phyloP scores from a whole-genome alignment of 92 coral and sea anemone genomes.

The Parazoanthus darwini region DNA sequence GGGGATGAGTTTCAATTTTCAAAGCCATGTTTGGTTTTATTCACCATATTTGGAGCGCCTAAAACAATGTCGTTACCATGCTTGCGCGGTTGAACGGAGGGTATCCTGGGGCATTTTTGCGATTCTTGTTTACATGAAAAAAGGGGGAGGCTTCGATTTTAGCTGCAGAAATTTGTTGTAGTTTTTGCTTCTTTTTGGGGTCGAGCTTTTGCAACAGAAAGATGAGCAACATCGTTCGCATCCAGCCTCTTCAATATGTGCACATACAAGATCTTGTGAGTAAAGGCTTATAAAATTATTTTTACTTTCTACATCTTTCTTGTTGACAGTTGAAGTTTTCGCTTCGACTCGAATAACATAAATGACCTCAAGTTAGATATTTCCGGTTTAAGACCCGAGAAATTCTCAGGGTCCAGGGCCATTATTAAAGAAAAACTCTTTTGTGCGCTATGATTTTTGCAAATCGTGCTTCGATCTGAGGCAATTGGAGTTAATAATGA shows the following conservation, averaged over 20 bases:
- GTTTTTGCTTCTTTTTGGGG: not conserved
- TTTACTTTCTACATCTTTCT: too few species aligned
- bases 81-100: not conserved
- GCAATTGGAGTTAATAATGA: too few species aligned
- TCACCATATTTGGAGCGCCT: slow-evolving; percentile 10
- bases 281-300: not conserved
- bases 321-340: too few species aligned
- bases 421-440: not conserved
- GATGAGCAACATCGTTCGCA: slow-evolving; percentile 92
- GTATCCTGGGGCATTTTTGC: not conserved
- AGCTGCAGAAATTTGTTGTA: not conserved
- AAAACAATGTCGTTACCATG: not conserved
- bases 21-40: not conserved
- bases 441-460: not conserved
- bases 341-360: not conserved
- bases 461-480: too few species aligned
- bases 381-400: not conserved
- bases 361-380: not conserved
- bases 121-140: not conserved
- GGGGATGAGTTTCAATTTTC: not conserved
- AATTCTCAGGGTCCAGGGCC: not conserved
- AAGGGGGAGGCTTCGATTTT: not conserved
- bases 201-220: not conserved
- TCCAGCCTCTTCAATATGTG: slow-evolving; percentile 87
- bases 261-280: slow-evolving; percentile 79